Evolutionary conservation across 2,888 invertebrate genomes (phyloP), one percentile per base, ranked within the genome.

Genomic region (Diarsia rubi): DNA sequence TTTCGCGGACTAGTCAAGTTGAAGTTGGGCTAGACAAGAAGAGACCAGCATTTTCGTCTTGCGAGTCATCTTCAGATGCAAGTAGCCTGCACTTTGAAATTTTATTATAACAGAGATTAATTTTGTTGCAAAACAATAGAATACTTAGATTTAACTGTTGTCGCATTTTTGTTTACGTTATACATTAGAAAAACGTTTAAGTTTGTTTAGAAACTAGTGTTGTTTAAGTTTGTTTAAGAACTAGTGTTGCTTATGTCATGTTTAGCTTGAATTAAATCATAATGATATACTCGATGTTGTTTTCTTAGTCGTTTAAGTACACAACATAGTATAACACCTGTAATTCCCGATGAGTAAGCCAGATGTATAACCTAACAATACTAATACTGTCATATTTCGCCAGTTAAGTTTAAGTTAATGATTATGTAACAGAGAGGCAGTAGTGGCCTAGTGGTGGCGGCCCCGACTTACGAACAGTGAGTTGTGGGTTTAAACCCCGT

Each of bases 21-120:
- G 2, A 91, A 90, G 63, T 69, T 91, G 52, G 86, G 71, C 47
- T 89, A 85, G 12, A 60, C n/a, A 19, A 31, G 45, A 68, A 27
- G n/a, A 54, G 0, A n/a, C 14, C n/a, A 16, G 9, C 0, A n/a
- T 1, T 27, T 31, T 27, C 19, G 42, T 31, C 2, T 42, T 16
- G 42, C 16, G 14, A 42, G 14, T 62, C 14, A 37, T 62, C 31
- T 31, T 54, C n/a, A 6, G n/a, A 54, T 78, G 21, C 9, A 44
- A 57, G 24, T 71, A 78, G 62, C 63, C 31, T 49, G 21, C 63
- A 78, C 71, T 49, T 57, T 44, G 47, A 47, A 69, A 52, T 24
- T 54, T 45, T 16, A 49, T 75, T 6, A 14, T 19, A 24, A 49
- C 1, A 65, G 11, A 44, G 0, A 45, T 37, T 37, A 24, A 27